Evolutionary conservation across 2,113 vertebrate genomes (phyloP).

Genomic region (Rattus rattus): DNA sequence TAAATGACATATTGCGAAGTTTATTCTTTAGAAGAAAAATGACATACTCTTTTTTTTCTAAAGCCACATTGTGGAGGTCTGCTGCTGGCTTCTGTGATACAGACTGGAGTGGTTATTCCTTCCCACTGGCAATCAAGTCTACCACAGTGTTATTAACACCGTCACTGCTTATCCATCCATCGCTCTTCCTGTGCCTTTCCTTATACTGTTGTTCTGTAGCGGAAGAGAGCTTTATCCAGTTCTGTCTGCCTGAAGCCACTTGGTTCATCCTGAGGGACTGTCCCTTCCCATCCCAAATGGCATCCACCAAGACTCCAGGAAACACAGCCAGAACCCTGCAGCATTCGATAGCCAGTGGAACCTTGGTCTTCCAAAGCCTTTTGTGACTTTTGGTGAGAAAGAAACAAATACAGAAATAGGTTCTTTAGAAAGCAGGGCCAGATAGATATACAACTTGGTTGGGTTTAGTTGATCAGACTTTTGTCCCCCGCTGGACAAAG

Average conservation of each 20-base stretch:
- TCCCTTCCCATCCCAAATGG: neutral
- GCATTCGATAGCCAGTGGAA: neutral
- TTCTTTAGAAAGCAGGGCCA: constrained; percentile 37
- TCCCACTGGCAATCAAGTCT: neutral
- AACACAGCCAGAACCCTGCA: neutral
- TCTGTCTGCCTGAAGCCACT: neutral
- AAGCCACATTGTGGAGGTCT: neutral
- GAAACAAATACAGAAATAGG: constrained; percentile 30
- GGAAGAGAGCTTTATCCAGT: neutral
- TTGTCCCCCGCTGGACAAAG: neutral
- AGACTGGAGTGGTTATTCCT: neutral
- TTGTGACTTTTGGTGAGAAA: constrained; percentile 14
- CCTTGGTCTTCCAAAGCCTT: neutral
- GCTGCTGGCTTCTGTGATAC: neutral
- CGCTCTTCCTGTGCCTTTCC: neutral
- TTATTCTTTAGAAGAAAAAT: neutral
- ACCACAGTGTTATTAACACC: neutral
- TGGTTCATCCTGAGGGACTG: neutral
- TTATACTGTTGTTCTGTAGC: neutral
- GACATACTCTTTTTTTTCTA: neutral
- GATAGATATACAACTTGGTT: constrained; percentile 44
- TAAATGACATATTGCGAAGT: neutral
- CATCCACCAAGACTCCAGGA: neutral
- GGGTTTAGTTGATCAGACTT: neutral
- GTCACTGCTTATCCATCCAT: neutral